phyloP scores from a whole-genome alignment of 2,797 vertebrate genomes.

The Ctenopoma kingsleyae region DNA sequence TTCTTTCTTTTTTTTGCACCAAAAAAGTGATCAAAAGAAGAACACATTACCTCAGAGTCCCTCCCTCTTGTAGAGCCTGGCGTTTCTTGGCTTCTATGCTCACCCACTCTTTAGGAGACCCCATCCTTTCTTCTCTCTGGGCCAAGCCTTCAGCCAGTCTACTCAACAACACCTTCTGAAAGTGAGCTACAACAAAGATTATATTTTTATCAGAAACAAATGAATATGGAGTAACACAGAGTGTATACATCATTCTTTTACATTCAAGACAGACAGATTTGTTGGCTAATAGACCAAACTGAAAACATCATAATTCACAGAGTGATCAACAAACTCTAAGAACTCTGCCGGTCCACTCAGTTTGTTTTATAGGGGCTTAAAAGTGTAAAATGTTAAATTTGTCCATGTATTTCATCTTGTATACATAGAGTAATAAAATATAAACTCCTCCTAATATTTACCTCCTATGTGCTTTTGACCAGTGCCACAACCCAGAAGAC shows the following conservation, averaged over 20 bases:
- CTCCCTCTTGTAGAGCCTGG: conserved; percentile 83
- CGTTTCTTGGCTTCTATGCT: conserved; percentile 77
- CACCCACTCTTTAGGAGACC: conserved; percentile 76
- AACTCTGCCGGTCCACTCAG: background rate
- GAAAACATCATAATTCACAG: background rate
- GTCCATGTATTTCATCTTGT: too few species aligned
- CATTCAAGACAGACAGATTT: background rate
- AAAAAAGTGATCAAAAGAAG: background rate
- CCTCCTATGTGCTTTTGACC: conserved; percentile 46
- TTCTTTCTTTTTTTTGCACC: too few species aligned
- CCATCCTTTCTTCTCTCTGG: conserved; percentile 67
- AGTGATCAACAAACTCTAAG: background rate
- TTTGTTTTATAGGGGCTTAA: background rate
- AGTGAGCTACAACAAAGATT: conserved; percentile 59
- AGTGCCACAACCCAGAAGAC: conserved; percentile 57
- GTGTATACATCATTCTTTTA: background rate
- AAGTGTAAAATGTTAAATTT: background rate
- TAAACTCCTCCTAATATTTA: conserved; percentile 22
- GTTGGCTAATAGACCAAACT: background rate
- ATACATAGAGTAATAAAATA: background rate
- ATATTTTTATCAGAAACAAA: conserved; percentile 2
- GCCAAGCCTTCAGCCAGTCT: conserved; percentile 67
- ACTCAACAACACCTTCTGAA: conserved; percentile 72
- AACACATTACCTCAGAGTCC: conserved; percentile 80
- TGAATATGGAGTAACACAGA: background rate